phyloP scores from a whole-genome alignment of 2,113 vertebrate species.

The Nothoprocta pentlandii region DNA sequence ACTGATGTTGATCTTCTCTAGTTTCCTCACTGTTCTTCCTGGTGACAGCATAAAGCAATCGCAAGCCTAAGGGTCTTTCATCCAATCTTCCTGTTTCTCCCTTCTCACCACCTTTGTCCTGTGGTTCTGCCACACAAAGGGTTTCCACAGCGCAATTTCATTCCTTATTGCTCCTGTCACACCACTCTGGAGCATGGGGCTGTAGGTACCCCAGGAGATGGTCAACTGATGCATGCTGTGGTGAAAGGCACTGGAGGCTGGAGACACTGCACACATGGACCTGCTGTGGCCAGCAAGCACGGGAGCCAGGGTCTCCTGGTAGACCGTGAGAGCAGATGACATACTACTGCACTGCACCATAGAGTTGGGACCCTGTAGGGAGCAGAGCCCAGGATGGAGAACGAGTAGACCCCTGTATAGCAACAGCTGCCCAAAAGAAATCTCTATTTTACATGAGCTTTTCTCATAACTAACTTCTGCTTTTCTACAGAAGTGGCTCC shows the following conservation, averaged over 20 bases:
- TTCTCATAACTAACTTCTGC: constrained; percentile 27
- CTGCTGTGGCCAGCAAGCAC: rapidly evolving
- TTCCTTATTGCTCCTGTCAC: background rate
- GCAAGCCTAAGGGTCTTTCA: background rate
- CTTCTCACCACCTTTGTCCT: background rate
- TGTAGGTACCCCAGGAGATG: background rate
- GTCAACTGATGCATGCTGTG: no score
- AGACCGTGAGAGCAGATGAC: rapidly evolving
- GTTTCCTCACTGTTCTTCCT: background rate
- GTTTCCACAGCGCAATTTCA: background rate
- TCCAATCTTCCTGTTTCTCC: background rate
- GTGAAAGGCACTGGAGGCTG: background rate
- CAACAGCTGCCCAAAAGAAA: rapidly evolving
- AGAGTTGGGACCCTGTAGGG: background rate
- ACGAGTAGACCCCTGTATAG: rapidly evolving
- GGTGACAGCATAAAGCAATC: background rate
- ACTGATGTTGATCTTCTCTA: background rate
- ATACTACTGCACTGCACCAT: background rate
- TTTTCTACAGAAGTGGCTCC: background rate
- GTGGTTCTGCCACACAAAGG: background rate
- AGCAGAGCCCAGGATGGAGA: background rate
- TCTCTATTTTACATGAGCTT: background rate
- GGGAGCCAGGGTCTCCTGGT: rapidly evolving
- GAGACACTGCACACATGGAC: background rate
- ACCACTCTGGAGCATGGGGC: no score